These are phyloP conservation scores for Pagrus major DNA, from an alignment of 2,113 vertebrate species.

Conservation along the genomic window DNA sequence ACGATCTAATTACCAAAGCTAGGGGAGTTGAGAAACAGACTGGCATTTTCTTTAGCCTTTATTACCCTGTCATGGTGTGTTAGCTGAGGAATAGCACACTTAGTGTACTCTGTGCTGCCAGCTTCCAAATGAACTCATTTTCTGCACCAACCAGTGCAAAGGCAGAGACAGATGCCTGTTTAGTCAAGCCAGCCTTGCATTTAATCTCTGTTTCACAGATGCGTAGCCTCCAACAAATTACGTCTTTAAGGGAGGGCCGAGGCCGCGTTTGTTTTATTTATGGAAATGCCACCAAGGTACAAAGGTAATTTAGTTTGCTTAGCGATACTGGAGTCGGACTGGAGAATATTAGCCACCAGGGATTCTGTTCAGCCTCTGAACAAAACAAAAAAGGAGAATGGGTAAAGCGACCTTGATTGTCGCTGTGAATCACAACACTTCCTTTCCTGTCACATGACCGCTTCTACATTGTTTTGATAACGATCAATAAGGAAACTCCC, in stretches of 20 bases:
- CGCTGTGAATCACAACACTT: conserved; percentile 14
- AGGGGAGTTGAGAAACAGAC: conserved; percentile 54
- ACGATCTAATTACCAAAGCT: conserved; percentile 65
- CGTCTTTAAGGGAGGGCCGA: background rate
- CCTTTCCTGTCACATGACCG: conserved; percentile 20
- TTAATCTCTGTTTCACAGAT: conserved; percentile 58
- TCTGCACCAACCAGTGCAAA: conserved; percentile 11
- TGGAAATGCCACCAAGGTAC: conserved; percentile 23
- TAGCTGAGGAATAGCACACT: conserved; percentile 42
- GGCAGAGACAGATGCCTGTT: conserved; percentile 48
- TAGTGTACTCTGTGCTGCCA: conserved; percentile 28
- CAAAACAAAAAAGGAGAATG: background rate
- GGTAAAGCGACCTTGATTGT: conserved; percentile 35
- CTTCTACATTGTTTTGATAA: conserved; percentile 32
- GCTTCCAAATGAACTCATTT: conserved; percentile 54
- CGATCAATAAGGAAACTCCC: conserved; percentile 1
- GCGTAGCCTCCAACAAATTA: conserved; percentile 4
- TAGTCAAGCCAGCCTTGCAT: conserved; percentile 33
- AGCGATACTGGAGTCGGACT: background rate
- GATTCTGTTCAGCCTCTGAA: background rate
- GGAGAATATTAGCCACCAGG: background rate
- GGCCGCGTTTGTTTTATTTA: conserved; percentile 17
- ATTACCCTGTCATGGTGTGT: conserved; percentile 62
- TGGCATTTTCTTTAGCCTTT: conserved; percentile 47
- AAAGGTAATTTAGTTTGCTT: conserved; percentile 17